phyloP scores from a whole-genome alignment of 2,797 vertebrate species.

The Vipera ursinii region DNA sequence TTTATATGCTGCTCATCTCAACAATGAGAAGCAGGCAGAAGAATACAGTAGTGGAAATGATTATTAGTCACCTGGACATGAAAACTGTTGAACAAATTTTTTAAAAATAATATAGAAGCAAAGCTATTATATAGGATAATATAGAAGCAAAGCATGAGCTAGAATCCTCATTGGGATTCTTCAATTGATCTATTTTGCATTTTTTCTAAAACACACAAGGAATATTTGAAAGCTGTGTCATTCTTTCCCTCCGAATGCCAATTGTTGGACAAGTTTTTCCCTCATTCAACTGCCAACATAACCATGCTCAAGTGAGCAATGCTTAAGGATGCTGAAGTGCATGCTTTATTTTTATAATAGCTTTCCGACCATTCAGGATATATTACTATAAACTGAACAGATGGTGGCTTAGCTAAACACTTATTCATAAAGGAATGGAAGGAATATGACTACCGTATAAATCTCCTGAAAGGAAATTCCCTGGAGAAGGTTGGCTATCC shows the following conservation, averaged over 20 bases:
- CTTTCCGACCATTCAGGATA: not conserved
- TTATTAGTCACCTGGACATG: not conserved
- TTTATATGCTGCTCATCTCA: not conserved
- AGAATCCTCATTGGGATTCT: not conserved
- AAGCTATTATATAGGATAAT: not conserved
- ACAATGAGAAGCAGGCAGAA: not conserved
- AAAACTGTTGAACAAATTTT: not conserved
- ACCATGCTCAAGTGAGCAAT: not conserved
- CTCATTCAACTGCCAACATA: not conserved
- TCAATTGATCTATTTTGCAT: not conserved
- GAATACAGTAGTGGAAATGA: not conserved
- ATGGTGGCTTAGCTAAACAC: not conserved
- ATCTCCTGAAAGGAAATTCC: not conserved
- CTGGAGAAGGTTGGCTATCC: not conserved
- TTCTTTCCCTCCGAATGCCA: not conserved
- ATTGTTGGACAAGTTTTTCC: not conserved
- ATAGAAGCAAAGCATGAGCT: not conserved
- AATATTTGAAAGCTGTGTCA: not conserved
- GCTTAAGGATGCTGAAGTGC: not conserved
- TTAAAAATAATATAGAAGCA: not conserved
- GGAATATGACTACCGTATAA: not conserved
- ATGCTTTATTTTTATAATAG: not conserved
- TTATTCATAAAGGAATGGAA: not conserved
- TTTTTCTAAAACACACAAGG: not conserved
- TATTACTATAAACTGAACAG: not conserved